A percentile compares a stretch with the other conserved stretches of the same genome.
Evolutionary conservation across 2,113 vertebrate genomes (phyloP).

Genomic region (Campylomormyrus tamandua): DNA sequence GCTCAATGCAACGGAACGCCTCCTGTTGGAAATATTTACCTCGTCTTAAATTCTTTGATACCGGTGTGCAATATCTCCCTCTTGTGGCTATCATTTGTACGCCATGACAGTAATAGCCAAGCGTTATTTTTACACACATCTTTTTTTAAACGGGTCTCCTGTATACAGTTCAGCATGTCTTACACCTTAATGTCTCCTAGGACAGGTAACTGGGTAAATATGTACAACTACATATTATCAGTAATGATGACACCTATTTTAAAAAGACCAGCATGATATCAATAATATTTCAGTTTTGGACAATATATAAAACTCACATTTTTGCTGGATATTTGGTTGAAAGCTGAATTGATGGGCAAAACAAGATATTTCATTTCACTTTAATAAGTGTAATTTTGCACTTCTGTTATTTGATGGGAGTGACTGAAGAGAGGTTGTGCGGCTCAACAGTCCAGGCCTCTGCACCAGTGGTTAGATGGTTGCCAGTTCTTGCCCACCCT

Average conservation of each 20-base stretch:
- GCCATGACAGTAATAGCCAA: background rate
- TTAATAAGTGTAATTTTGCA: background rate
- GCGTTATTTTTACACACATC: background rate
- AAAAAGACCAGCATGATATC: background rate
- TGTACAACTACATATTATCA: background rate
- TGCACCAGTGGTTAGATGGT: too few species aligned
- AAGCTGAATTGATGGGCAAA: background rate
- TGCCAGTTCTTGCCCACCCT: background rate
- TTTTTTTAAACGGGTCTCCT: background rate
- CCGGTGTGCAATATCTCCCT: slow-evolving; percentile 24
- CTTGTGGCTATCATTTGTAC: slow-evolving; percentile 33
- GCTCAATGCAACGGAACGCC: background rate
- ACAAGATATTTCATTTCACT: background rate
- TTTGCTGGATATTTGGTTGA: background rate
- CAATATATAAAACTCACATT: background rate
- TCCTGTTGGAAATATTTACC: slow-evolving; percentile 1
- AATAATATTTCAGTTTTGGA: background rate
- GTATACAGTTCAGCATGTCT: background rate
- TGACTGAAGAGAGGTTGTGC: background rate
- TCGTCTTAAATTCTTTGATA: background rate
- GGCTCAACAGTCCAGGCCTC: background rate
- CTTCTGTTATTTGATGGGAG: background rate
- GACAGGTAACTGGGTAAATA: background rate
- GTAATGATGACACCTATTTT: background rate
- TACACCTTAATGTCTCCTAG: background rate